These are phyloP conservation scores for Drosophila willistoni DNA, from an alignment of 1,140 invertebrate species.

Conservation along the genomic window DNA sequence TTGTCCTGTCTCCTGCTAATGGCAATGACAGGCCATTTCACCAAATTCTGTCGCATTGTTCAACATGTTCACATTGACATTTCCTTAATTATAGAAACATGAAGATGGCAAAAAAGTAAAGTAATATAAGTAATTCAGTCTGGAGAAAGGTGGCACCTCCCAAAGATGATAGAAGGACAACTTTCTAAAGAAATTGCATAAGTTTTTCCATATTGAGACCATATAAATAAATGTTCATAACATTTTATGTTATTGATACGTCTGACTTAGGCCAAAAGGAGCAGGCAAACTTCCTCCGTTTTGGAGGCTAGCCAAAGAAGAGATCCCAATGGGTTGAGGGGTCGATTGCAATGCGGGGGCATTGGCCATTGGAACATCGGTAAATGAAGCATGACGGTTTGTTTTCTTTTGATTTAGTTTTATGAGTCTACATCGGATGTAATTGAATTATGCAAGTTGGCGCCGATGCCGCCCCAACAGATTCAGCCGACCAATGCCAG, in stretches of 20 bases:
- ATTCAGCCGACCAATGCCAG: slow-evolving; percentile 22
- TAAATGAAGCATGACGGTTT: slow-evolving; percentile 83
- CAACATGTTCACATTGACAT: not conserved
- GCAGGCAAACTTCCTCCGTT: slow-evolving; percentile 38
- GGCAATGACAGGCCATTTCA: slow-evolving; percentile 5
- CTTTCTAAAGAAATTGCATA: slow-evolving; percentile 7
- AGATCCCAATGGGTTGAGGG: slow-evolving; percentile 37
- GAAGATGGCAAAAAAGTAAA: not conserved
- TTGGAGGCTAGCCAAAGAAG: slow-evolving; percentile 38
- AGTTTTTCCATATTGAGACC: slow-evolving; percentile 9
- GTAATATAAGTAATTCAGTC: not conserved
- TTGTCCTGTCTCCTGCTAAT: slow-evolving; percentile 2
- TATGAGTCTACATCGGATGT: slow-evolving; percentile 83
- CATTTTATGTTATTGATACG: slow-evolving; percentile 59
- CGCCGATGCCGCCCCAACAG: slow-evolving; percentile 17
- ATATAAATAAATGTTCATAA: slow-evolving; percentile 31
- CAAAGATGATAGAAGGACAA: not conserved
- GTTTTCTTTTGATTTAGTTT: slow-evolving; percentile 83
- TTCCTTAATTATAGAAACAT: not conserved
- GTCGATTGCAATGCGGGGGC: slow-evolving; percentile 77
- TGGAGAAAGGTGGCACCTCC: not conserved
- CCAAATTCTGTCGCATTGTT: slow-evolving; percentile 6
- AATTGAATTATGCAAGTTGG: slow-evolving; percentile 76
- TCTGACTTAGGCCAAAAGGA: slow-evolving; percentile 39
- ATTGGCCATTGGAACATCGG: slow-evolving; percentile 5